A percentile compares a stretch with the other conserved stretches of the same genome.
phyloP scores from a whole-genome alignment of 2,797 vertebrate genomes.

The Otolemur crassicaudatus region DNA sequence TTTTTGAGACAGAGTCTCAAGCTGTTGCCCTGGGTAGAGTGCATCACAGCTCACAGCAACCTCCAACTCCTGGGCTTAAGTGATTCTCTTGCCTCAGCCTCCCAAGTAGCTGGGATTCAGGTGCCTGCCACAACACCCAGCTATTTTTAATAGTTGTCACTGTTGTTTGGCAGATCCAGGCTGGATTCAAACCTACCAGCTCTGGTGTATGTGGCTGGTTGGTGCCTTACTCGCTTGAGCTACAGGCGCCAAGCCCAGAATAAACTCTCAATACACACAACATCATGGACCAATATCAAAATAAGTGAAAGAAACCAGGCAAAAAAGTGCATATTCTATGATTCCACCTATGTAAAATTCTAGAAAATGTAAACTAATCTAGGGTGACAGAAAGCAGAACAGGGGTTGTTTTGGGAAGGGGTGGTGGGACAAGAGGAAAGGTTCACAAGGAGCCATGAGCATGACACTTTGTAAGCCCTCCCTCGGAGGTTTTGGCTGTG shows the following conservation, averaged over 20 bases:
- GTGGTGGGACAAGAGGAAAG: neutral
- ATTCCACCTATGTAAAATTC: neutral
- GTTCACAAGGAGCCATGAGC: neutral
- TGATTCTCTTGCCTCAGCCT: no score
- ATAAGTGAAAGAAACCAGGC: neutral
- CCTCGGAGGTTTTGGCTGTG: neutral
- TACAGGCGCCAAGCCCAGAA: neutral
- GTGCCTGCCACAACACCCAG: no score
- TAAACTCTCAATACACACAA: neutral
- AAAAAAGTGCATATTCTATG: neutral
- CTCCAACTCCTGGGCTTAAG: no score
- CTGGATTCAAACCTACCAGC: no score
- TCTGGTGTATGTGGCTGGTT: no score
- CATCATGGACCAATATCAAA: neutral
- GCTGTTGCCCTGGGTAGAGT: no score
- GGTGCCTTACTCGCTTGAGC: no score
- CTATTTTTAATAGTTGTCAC: no score
- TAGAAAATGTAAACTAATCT: neutral
- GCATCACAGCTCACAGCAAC: no score
- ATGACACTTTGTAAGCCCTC: neutral
- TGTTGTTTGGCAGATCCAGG: no score
- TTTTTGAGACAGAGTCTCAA: no score
- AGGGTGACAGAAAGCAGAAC: neutral
- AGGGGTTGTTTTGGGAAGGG: neutral
- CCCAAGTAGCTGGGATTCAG: no score